Conservation (phyloP, 2,888 invertebrate species). For the Slavum lentiscoides region DNA sequence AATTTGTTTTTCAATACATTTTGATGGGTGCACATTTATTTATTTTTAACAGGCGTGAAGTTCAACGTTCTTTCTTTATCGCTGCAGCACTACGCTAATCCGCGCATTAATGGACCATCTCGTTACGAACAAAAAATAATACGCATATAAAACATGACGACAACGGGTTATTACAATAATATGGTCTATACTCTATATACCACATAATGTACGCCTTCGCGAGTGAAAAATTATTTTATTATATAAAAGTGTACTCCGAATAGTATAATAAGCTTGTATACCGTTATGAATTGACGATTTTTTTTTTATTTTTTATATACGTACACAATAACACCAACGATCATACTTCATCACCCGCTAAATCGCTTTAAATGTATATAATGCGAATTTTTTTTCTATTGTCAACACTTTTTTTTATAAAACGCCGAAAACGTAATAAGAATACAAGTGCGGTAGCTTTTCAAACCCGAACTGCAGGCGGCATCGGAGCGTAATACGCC, state of each 20-base stretch:
- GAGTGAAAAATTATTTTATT: too few species aligned
- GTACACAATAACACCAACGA: background rate
- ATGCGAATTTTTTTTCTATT: too few species aligned
- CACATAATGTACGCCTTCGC: too few species aligned
- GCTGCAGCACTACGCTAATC: conserved; percentile 11
- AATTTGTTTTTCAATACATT: conserved; percentile 7
- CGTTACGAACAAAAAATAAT: conserved; percentile 16
- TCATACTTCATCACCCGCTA: background rate
- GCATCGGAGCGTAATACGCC: too few species aligned
- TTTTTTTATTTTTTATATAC: background rate
- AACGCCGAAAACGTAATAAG: too few species aligned
- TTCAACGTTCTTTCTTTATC: background rate
- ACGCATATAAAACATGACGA: conserved; percentile 7
- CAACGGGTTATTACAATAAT: conserved; percentile 40
- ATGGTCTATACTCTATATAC: background rate
- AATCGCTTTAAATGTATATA: conserved; percentile 10
- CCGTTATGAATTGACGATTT: conserved; percentile 39
- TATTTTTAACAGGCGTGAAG: background rate
- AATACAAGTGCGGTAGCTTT: too few species aligned
- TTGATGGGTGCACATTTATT: background rate
- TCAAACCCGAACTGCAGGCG: too few species aligned
- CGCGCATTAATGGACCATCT: conserved; percentile 25
- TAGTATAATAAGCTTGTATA: background rate
- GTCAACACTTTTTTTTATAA: too few species aligned
- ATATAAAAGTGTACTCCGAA: too few species aligned